A percentile compares a stretch with the other conserved stretches of the same genome.
Evolutionary conservation across 1,140 invertebrate species (phyloP).

Genomic region (Drosophila ficusphila): DNA sequence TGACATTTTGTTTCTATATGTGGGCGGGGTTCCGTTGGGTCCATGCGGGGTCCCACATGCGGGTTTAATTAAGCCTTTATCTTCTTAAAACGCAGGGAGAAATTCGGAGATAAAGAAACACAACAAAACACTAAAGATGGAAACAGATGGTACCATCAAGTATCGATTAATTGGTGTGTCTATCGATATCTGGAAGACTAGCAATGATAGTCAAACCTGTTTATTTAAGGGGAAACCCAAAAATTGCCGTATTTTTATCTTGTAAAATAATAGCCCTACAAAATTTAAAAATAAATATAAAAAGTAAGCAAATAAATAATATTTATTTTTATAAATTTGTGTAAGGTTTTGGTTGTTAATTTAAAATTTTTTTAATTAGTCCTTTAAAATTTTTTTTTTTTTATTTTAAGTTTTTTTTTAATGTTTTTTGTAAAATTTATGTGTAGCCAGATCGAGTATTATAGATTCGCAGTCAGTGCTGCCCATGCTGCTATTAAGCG

Average conservation of each 20-base stretch:
- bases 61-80: not conserved
- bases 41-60: constrained; percentile 25
- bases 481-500: not conserved
- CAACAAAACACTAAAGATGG: not conserved
- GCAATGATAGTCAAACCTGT: too few relatives aligned
- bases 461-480: not conserved
- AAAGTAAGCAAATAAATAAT: too few relatives aligned
- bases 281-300: too few relatives aligned
- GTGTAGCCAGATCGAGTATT: not conserved
- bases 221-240: too few relatives aligned
- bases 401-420: too few relatives aligned
- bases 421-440: not conserved
- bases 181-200: not conserved
- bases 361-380: too few relatives aligned
- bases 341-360: too few relatives aligned
- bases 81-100: not conserved
- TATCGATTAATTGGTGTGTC: not conserved
- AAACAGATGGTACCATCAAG: not conserved
- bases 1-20: constrained; percentile 60
- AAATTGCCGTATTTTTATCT: too few relatives aligned
- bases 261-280: too few relatives aligned
- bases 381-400: too few relatives aligned
- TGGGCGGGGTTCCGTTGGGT: not conserved
- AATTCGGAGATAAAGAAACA: not conserved
- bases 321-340: too few relatives aligned